Evolutionary conservation across 2,797 vertebrate species (phyloP).

Genomic region (Mormyrops attenuatus): DNA sequence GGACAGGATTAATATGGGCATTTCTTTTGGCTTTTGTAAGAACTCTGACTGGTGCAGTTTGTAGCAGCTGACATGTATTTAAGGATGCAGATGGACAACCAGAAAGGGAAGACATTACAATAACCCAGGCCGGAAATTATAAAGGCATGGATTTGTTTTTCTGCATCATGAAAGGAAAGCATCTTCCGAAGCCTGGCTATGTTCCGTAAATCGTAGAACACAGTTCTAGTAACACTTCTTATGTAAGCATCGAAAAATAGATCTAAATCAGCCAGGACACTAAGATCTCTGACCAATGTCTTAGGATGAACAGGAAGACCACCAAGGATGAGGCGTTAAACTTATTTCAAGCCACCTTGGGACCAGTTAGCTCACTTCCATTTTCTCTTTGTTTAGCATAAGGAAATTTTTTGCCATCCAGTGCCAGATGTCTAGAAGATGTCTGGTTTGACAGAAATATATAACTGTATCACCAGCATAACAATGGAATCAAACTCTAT

Average conservation of each 20-base stretch:
- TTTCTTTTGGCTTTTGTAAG: neutral
- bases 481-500: neutral
- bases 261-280: too few species aligned
- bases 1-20: neutral
- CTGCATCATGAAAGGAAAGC: too few species aligned
- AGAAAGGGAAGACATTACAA: too few species aligned
- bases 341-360: too few species aligned
- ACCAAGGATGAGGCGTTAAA: neutral
- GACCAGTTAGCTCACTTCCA: too few species aligned
- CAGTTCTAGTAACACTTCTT: neutral
- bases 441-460: neutral
- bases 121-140: too few species aligned
- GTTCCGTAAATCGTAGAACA: too few species aligned
- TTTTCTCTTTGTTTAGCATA: neutral
- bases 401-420: neutral
- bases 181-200: too few species aligned
- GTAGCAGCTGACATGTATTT: neutral
- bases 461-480: neutral
- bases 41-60: neutral
- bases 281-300: too few species aligned
- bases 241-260: too few species aligned
- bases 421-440: neutral
- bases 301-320: neutral
- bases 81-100: too few species aligned
- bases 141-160: neutral